Evolutionary conservation across 2,888 invertebrate genomes (phyloP).

Genomic region (Cryptocheilus praepositus): DNA sequence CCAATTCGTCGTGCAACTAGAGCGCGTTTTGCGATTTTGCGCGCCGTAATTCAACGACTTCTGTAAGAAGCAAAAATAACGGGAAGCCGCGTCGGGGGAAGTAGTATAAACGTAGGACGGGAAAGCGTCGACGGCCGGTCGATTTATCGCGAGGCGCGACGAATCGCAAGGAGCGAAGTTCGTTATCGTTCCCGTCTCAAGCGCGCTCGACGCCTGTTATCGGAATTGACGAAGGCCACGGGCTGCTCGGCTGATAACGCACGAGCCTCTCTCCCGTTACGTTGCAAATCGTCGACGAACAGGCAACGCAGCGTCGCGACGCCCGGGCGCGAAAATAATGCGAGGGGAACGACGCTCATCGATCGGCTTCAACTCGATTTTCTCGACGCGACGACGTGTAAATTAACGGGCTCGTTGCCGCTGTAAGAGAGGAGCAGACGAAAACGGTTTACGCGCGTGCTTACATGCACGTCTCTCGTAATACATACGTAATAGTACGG

Average conservation of each 20-base stretch:
- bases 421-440: too few species aligned
- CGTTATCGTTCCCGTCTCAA: conserved; percentile 9
- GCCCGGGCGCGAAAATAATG: not conserved
- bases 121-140: not conserved
- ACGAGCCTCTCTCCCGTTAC: not conserved
- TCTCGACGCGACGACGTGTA: not conserved
- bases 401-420: not conserved
- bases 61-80: too few species aligned
- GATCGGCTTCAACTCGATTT: not conserved
- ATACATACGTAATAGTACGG: too few species aligned
- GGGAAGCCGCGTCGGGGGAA: too few species aligned
- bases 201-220: conserved; percentile 5
- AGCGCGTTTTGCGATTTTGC: too few species aligned
- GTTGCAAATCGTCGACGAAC: not conserved
- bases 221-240: conserved; percentile 11
- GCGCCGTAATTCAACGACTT: too few species aligned
- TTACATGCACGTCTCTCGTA: too few species aligned
- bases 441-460: too few species aligned
- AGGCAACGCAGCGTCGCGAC: not conserved
- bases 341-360: not conserved
- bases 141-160: conserved; percentile 4
- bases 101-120: too few species aligned
- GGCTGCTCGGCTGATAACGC: conserved; percentile 1
- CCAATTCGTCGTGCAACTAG: too few species aligned
- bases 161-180: conserved; percentile 3